These are phyloP conservation scores for Molossus molossus DNA, from an alignment of 2,797 vertebrate species.

Conservation along the genomic window DNA sequence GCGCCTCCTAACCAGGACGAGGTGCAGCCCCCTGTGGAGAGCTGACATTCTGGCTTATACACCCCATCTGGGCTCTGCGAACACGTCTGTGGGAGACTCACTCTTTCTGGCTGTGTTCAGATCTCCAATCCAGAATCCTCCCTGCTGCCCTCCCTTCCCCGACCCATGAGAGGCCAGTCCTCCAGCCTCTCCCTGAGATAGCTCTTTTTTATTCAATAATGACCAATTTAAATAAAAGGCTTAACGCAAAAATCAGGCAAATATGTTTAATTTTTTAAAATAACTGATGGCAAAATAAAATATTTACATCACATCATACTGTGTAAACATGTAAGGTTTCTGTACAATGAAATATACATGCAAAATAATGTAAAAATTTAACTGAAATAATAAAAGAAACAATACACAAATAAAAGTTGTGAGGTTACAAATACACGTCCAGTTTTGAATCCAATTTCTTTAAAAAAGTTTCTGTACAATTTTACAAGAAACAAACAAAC, in stretches of 20 bases:
- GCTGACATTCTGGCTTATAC: accelerated
- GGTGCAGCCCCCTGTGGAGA: accelerated
- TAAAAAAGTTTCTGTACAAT: constrained; percentile 93
- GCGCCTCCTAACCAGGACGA: neutral
- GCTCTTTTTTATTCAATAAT: neutral
- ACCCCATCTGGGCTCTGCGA: neutral
- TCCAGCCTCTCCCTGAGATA: neutral
- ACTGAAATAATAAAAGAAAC: constrained; percentile 90
- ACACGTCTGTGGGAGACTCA: neutral
- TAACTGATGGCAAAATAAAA: constrained; percentile 98
- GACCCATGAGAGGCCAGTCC: accelerated
- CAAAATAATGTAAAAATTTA: constrained; percentile 93
- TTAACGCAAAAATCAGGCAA: constrained; percentile 90
- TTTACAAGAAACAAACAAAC: constrained; percentile 90
- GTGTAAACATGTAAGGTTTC: constrained; percentile 95
- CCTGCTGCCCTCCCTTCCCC: accelerated
- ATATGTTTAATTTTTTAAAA: constrained; percentile 97
- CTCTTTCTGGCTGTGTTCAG: accelerated
- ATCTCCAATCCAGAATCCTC: neutral
- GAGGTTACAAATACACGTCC: constrained; percentile 94
- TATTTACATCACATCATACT: constrained; percentile 98
- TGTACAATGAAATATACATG: constrained; percentile 99
- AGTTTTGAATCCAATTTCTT: constrained; percentile 91
- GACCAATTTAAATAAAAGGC: constrained; percentile 81
- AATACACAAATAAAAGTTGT: constrained; percentile 92